These are phyloP conservation scores for Acrobasis suavella DNA, from an alignment of 2,888 invertebrate species.

Conservation along the genomic window DNA sequence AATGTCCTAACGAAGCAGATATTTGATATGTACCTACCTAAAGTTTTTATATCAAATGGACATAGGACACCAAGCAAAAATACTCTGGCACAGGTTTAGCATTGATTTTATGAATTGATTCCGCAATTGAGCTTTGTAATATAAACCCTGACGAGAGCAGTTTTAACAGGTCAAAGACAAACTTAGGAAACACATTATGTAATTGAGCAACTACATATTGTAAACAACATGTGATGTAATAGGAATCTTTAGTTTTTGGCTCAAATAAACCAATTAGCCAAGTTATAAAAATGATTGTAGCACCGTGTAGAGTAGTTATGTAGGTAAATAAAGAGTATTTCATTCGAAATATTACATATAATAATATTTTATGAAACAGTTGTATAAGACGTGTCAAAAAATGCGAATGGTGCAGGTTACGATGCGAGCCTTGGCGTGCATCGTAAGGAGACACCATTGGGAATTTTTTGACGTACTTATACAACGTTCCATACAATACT, in stretches of 20 bases:
- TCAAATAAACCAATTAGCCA: no score
- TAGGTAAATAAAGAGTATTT: no score
- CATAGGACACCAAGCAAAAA: constrained; percentile 43
- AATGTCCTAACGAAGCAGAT: constrained; percentile 24
- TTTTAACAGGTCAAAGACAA: constrained; percentile 54
- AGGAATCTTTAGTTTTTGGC: background rate
- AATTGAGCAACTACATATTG: background rate
- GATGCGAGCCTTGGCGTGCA: no score
- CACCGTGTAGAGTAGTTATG: no score
- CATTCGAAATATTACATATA: no score
- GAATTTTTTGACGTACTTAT: no score
- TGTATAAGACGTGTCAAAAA: no score
- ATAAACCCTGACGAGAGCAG: constrained; percentile 43
- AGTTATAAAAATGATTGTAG: no score
- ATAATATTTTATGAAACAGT: no score
- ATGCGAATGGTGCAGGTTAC: no score
- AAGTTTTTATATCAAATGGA: constrained; percentile 27
- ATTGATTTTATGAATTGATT: constrained; percentile 43
- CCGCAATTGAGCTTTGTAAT: constrained; percentile 33
- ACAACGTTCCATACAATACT: no score
- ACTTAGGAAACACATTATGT: constrained; percentile 28
- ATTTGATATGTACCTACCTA: constrained; percentile 19
- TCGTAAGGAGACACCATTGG: no score
- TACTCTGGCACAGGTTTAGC: constrained; percentile 46
- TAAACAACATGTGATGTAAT: background rate